A percentile compares a stretch with the other conserved stretches of the same genome.
Evolutionary conservation across 1,140 invertebrate genomes (phyloP).

Genomic region (Lamellibrachia luymesi): DNA sequence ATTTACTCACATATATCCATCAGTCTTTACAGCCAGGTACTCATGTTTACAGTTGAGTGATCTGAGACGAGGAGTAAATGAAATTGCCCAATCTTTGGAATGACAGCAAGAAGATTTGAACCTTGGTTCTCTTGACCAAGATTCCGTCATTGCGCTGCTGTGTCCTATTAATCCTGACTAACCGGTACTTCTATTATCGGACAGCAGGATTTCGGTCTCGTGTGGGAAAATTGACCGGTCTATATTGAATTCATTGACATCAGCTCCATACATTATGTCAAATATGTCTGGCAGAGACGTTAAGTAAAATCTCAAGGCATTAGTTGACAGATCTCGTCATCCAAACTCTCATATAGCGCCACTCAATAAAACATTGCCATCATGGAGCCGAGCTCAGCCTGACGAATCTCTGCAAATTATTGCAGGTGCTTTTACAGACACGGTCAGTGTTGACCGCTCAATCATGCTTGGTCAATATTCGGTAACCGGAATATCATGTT

Average conservation of each 20-base stretch:
- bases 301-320: not conserved
- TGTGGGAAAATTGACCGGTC: not conserved
- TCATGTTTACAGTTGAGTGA: too few relatives aligned
- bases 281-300: not conserved
- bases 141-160: too few relatives aligned
- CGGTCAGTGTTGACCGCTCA: not conserved
- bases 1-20: too few relatives aligned
- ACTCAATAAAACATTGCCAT: not conserved
- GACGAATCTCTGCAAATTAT: not conserved
- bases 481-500: too few relatives aligned
- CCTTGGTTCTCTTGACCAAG: too few relatives aligned
- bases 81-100: too few relatives aligned
- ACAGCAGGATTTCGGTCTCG: not conserved
- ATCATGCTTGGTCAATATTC: too few relatives aligned
- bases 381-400: not conserved
- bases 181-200: too few relatives aligned
- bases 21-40: too few relatives aligned
- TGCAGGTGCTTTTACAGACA: not conserved
- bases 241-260: not conserved
- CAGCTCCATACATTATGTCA: not conserved
- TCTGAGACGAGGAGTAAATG: too few relatives aligned
- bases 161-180: too few relatives aligned
- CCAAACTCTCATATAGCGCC: not conserved
- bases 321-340: not conserved
- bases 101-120: too few relatives aligned